These are phyloP conservation scores for Entelurus aequoreus DNA, from an alignment of 2,113 vertebrate species.

Conservation along the genomic window DNA sequence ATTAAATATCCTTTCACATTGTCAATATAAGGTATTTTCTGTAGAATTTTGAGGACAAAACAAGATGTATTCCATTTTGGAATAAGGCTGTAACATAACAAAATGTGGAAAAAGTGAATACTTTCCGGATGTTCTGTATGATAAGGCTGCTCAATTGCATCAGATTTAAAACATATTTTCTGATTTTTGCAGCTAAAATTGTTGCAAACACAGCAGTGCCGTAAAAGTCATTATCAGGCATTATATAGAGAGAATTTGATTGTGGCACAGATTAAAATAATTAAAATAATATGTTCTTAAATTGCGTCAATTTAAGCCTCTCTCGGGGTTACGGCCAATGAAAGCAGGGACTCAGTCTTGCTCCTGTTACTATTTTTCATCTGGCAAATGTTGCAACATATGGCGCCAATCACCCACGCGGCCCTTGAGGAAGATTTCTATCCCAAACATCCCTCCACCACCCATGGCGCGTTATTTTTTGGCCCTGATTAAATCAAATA, in stretches of 20 bases:
- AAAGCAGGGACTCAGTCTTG: conserved; percentile 27
- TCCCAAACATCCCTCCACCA: conserved; percentile 44
- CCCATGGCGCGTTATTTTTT: conserved; percentile 37
- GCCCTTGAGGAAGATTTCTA: conserved; percentile 50
- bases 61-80: too few relatives aligned
- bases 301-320: conserved; percentile 7
- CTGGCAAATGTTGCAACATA: conserved; percentile 64
- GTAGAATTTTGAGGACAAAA: too few relatives aligned
- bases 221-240: too few relatives aligned
- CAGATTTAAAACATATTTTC: neutral
- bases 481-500: conserved; percentile 12
- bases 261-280: neutral
- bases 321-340: conserved; percentile 1
- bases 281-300: conserved; percentile 38
- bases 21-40: too few relatives aligned
- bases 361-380: conserved; percentile 44
- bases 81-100: too few relatives aligned
- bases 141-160: neutral
- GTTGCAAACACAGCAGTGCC: too few relatives aligned
- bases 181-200: too few relatives aligned
- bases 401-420: conserved; percentile 55
- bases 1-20: too few relatives aligned
- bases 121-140: neutral
- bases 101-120: too few relatives aligned
- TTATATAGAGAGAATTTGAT: neutral